Percentiles rank a stretch among this genome's conserved stretches.
These are phyloP conservation scores for Drosophila falleni DNA, from an alignment of 2,888 invertebrate species.

Conservation along the genomic window DNA sequence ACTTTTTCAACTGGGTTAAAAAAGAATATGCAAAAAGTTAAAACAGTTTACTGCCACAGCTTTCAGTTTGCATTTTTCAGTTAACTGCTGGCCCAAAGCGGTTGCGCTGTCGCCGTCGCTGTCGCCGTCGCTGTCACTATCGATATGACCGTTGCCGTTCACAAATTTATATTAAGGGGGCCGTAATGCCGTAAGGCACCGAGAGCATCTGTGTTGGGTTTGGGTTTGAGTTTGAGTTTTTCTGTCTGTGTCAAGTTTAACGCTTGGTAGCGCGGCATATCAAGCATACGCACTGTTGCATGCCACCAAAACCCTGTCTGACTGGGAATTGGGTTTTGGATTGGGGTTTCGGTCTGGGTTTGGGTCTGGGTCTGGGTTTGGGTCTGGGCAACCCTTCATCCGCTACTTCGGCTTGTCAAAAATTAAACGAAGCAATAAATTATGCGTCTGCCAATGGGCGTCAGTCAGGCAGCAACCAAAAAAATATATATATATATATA, in stretches of 20 bases:
- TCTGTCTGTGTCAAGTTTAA: constrained; percentile 42
- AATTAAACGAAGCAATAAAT: constrained; percentile 77
- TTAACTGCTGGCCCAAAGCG: constrained; percentile 41
- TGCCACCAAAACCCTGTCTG: constrained; percentile 14
- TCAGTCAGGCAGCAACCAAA: constrained; percentile 41
- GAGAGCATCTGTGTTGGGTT: neutral
- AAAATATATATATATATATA: constrained; percentile 6
- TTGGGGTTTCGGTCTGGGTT: neutral
- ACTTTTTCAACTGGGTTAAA: constrained; percentile 38
- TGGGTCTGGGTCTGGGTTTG: neutral
- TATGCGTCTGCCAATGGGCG: constrained; percentile 66
- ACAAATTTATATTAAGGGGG: constrained; percentile 18
- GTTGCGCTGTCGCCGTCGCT: neutral
- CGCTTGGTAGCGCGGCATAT: constrained; percentile 50
- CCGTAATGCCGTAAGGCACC: constrained; percentile 23
- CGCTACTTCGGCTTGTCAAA: constrained; percentile 48
- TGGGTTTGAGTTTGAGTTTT: neutral
- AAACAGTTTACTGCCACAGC: constrained; percentile 61
- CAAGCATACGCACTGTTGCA: constrained; percentile 73
- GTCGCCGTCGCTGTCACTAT: constrained; percentile 25
- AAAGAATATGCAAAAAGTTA: constrained; percentile 53
- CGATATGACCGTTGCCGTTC: constrained; percentile 40
- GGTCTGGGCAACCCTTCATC: constrained; percentile 38
- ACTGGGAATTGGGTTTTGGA: neutral
- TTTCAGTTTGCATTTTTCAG: constrained; percentile 27